Evolutionary conservation across 2,113 vertebrate species (phyloP).

Genomic region (Chiloscyllium plagiosum): DNA sequence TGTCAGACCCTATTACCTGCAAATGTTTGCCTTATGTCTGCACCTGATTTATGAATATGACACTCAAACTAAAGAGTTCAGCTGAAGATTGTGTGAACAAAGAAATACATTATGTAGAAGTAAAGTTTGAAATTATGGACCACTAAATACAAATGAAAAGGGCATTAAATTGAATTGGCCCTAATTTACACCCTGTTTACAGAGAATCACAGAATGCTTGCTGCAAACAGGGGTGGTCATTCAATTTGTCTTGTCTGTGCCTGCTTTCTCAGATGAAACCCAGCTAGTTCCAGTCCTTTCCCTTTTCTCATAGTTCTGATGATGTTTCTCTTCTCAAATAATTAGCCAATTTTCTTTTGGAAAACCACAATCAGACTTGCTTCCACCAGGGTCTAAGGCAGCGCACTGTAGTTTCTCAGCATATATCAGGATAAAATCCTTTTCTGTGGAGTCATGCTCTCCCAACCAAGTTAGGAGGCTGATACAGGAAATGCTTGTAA

Average conservation of each 20-base stretch:
- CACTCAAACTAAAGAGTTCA: background rate
- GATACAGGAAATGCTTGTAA: background rate
- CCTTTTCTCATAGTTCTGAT: background rate
- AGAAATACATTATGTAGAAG: background rate
- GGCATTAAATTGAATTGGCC: background rate
- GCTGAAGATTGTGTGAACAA: background rate
- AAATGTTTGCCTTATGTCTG: background rate
- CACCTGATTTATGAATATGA: background rate
- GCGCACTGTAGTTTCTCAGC: background rate
- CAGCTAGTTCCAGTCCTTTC: background rate
- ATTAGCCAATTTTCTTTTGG: background rate
- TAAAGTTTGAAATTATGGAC: background rate
- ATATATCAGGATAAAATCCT: background rate
- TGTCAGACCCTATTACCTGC: background rate
- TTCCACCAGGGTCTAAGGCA: background rate
- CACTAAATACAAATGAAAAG: background rate
- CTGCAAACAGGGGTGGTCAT: background rate
- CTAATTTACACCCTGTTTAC: background rate
- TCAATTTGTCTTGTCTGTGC: background rate
- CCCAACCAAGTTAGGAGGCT: background rate
- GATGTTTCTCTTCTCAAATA: background rate
- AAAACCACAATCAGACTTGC: background rate
- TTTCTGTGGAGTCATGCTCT: background rate
- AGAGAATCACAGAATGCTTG: background rate
- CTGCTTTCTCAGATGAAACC: too few species aligned